Base-by-base conservation (phyloP, 2,888 invertebrate genomes). In the Amblyjoppa fuscipennis region DNA sequence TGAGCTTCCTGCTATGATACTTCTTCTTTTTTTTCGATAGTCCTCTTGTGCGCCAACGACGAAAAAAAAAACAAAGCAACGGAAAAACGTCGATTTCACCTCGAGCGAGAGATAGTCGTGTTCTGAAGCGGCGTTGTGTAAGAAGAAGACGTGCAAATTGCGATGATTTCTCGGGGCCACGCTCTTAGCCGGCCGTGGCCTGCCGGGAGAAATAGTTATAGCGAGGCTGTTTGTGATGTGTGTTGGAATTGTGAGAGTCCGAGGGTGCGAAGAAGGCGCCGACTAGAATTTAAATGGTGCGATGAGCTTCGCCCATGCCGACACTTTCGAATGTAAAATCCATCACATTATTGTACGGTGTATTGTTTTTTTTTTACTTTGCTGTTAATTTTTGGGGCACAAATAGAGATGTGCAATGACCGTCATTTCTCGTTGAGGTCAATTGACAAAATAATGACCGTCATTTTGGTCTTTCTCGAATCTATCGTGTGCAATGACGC, bases 181-280 rank as follows among this genome's bases (percentile, higher is more conserved):
- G 84, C 84, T 69, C 64, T n/a, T 38, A 7, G 34, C 34, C 31
- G 31, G 6, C 64, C 64, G 6, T 69, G 11, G 28, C 61, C 70
- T 70, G 69, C 20, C 49, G 68, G 41, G 25, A 75, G 53, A 53
- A 41, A 71, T 34, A 81, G 59, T 61, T 61, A 25, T 59, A 64
- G 45, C 53, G 16, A 64, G 70, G 75, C 38, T 49, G 66, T 25
- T 79, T 71, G 56, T 49, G 75, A 83, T 82, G 85, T 76, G 75
- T 85, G 20, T 82, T 71, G 71, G 85, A 85, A 85, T 85, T 66
- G 75, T 82, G 85, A 85, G 82, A 85, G 85, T 82, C 76, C 74
- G 78, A 81, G 41, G 76, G 45, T n/a, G 3, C 25, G 31, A 34
- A 34, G 34, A 49, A 7, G 34, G 34, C 53, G 13, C 6, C 20